Percentiles rank a stretch among this genome's conserved stretches.
Conservation (phyloP, 2,888 invertebrate species). For the Actias luna region DNA sequence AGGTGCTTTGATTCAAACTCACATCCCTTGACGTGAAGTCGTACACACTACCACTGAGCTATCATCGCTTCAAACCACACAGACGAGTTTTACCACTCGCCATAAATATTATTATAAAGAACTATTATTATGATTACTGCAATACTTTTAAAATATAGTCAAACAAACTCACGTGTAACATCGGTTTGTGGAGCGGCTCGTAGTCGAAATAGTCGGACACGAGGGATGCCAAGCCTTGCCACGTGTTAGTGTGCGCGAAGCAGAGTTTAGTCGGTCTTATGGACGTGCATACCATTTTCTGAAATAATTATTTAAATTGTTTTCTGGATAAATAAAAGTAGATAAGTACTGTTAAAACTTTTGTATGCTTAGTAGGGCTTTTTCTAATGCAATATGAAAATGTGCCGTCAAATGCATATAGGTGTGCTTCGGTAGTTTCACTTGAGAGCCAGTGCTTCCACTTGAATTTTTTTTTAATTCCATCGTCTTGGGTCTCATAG, state of each 20-base stretch:
- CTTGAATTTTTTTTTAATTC: too few species aligned
- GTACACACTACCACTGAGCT: too few species aligned
- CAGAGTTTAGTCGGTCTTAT: conserved; percentile 89
- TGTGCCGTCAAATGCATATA: too few species aligned
- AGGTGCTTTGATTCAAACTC: too few species aligned
- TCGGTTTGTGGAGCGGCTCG: conserved; percentile 85
- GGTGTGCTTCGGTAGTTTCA: too few species aligned
- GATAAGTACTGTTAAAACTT: too few species aligned
- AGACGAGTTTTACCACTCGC: background rate
- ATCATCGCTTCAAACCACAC: too few species aligned
- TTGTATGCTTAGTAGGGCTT: too few species aligned
- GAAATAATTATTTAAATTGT: conserved; percentile 34
- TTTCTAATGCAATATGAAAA: too few species aligned
- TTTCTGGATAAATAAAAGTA: background rate
- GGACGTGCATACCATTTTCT: conserved; percentile 95
- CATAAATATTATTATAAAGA: background rate
- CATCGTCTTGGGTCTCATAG: too few species aligned
- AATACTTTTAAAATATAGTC: background rate
- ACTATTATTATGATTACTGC: background rate
- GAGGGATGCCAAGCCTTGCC: conserved; percentile 87
- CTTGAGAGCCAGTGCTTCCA: too few species aligned
- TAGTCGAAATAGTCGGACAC: conserved; percentile 90
- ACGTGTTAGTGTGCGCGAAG: conserved; percentile 85
- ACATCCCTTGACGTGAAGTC: too few species aligned
- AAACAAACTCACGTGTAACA: conserved; percentile 84